Conservation (phyloP, 2,113 vertebrate species). For the Datnioides undecimradiatus region DNA sequence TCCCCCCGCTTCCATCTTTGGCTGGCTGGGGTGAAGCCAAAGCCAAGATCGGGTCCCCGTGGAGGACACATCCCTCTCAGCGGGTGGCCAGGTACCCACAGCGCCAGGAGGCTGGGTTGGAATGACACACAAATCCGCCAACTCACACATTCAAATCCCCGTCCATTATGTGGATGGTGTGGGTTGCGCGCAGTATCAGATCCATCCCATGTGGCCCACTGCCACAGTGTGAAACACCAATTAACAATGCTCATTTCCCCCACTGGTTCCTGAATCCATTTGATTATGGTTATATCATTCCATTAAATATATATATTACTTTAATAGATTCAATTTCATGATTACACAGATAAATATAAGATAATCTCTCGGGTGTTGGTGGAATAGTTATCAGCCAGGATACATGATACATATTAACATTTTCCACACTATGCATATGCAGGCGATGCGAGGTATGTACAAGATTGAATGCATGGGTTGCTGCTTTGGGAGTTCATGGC, state of each 20-base stretch:
- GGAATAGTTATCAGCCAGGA: constrained; percentile 29
- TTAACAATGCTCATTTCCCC: constrained; percentile 45
- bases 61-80: constrained; percentile 44
- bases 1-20: background rate
- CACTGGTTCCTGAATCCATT: constrained; percentile 38
- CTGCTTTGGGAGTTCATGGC: constrained; percentile 64
- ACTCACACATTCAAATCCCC: constrained; percentile 20
- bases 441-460: constrained; percentile 30
- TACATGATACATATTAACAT: constrained; percentile 47
- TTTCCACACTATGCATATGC: constrained; percentile 44
- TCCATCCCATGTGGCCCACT: constrained; percentile 19
- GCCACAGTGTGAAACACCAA: constrained; percentile 21
- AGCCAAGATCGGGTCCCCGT: constrained; percentile 32
- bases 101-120: background rate
- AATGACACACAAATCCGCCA: background rate
- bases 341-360: constrained; percentile 66
- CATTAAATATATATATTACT: constrained; percentile 56
- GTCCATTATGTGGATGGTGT: constrained; percentile 4
- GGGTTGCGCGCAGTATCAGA: background rate
- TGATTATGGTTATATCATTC: constrained; percentile 37
- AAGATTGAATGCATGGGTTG: constrained; percentile 51
- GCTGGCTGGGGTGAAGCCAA: constrained; percentile 51
- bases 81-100: constrained; percentile 18
- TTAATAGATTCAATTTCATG: constrained; percentile 61
- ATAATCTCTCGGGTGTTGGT: constrained; percentile 35